Evolutionary conservation across 2,113 vertebrate genomes (phyloP).

Genomic region (Pyrgilauda ruficollis): DNA sequence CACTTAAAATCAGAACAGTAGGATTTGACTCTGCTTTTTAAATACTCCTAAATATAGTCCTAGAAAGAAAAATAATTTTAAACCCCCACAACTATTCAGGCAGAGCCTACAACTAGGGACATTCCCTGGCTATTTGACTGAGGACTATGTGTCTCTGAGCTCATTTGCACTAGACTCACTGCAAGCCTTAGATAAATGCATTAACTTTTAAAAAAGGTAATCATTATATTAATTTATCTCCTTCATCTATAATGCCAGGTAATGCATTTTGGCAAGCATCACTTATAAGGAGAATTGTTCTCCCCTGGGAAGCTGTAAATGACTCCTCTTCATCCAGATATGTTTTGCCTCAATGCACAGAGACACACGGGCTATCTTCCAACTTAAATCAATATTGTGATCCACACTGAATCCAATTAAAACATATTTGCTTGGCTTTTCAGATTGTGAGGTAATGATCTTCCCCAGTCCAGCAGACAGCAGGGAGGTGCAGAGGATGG

Average conservation of each 20-base stretch:
- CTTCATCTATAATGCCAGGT: neutral
- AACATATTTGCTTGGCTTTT: conserved; percentile 1
- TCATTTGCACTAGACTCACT: neutral
- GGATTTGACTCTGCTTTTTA: neutral
- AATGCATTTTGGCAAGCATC: conserved; percentile 19
- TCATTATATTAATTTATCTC: neutral
- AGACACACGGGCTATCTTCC: neutral
- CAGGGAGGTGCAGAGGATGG: neutral
- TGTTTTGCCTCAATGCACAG: neutral
- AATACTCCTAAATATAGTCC: neutral
- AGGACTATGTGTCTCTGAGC: neutral
- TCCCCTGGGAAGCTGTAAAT: neutral
- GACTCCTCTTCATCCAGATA: neutral
- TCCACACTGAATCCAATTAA: conserved; percentile 15
- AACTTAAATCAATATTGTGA: conserved; percentile 26
- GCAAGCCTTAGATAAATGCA: neutral
- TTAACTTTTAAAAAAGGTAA: neutral
- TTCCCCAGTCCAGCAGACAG: neutral
- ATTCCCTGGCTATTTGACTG: neutral
- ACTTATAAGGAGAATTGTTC: conserved; percentile 1
- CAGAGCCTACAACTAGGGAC: neutral
- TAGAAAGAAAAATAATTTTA: neutral
- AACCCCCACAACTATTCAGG: fast-evolving
- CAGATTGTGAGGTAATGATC: neutral
- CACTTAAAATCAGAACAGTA: neutral